A percentile compares a stretch with the other conserved stretches of the same genome.
Conservation (phyloP, 2,797 vertebrate species). For the Tapirus indicus region DNA sequence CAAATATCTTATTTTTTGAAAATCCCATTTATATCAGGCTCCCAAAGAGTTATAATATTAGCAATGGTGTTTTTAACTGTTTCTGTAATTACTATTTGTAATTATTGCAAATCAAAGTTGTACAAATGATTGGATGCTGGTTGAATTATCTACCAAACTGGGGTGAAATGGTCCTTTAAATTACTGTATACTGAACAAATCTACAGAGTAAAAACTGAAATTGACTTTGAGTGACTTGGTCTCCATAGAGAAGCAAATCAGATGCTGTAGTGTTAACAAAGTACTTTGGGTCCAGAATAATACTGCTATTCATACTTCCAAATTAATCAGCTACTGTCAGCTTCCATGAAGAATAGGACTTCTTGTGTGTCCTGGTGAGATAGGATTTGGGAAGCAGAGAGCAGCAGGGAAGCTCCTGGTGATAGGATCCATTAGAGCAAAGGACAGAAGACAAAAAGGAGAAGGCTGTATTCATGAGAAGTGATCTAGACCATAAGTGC, state of each 20-base stretch:
- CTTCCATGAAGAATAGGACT: too few relatives aligned
- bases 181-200: neutral
- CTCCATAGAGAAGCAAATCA: neutral
- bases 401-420: neutral
- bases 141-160: conserved; percentile 24
- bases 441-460: neutral
- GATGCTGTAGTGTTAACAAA: neutral
- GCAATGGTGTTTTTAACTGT: neutral
- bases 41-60: neutral
- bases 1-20: neutral
- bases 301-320: neutral
- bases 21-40: neutral
- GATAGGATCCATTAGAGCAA: neutral
- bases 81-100: conserved; percentile 31
- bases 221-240: neutral
- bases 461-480: neutral
- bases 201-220: neutral
- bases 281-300: neutral
- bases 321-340: neutral
- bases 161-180: neutral
- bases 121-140: neutral
- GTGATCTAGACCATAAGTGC: neutral
- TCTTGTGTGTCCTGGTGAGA: neutral
- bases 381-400: neutral
- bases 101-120: conserved; percentile 12